Percentiles rank a stretch among this genome's conserved stretches.
These are phyloP conservation scores for Nemopilema nomurai DNA, from an alignment of 30 jellyfish, hydroid and myxozoan species.

Conservation along the genomic window DNA sequence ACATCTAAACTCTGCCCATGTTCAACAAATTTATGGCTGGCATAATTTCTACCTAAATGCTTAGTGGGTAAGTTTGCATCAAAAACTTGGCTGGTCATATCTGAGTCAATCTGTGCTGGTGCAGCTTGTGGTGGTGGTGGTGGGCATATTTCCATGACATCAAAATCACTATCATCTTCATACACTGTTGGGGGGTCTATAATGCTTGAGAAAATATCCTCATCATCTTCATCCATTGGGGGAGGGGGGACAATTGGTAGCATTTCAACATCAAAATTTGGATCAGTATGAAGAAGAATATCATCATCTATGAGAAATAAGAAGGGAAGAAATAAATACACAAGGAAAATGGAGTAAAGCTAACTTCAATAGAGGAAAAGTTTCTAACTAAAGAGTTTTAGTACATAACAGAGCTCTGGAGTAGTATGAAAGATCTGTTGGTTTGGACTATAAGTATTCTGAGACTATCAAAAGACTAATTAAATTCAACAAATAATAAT, in stretches of 20 bases:
- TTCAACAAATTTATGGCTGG: neutral
- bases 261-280: constrained; percentile 45
- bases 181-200: constrained; percentile 63
- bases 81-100: neutral
- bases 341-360: neutral
- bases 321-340: neutral
- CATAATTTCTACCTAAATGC: neutral
- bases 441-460: no score
- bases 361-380: neutral
- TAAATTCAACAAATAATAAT: no score
- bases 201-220: constrained; percentile 25
- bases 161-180: constrained; percentile 20
- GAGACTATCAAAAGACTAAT: no score
- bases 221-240: constrained; percentile 53
- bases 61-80: neutral
- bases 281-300: constrained; percentile 2
- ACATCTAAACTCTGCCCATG: neutral
- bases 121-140: neutral
- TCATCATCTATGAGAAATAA: neutral
- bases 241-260: constrained; percentile 68
- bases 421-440: no score
- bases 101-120: neutral
- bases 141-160: constrained; percentile 12
- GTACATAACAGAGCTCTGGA: no score
- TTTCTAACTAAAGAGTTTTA: no score